phyloP scores from a whole-genome alignment of 2,113 vertebrate species.

The Brachypteracias leptosomus region DNA sequence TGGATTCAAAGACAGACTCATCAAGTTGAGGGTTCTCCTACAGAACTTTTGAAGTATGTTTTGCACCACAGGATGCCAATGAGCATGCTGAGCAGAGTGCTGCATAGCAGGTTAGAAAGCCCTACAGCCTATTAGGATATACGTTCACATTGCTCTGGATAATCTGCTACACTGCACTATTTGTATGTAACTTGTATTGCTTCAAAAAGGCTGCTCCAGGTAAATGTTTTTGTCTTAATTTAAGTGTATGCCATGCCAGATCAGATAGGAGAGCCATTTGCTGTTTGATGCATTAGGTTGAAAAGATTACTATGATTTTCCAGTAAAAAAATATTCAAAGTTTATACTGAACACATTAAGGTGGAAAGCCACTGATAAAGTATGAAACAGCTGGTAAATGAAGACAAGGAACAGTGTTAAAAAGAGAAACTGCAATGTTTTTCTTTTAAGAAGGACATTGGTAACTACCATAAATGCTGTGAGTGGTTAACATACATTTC shows the following conservation, averaged over 20 bases:
- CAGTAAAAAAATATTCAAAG: not conserved
- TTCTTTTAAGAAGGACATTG: not conserved
- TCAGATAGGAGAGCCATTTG: not conserved
- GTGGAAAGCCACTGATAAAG: not conserved
- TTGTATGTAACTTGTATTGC: not conserved
- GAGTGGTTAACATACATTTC: not conserved
- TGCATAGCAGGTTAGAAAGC: constrained; percentile 11
- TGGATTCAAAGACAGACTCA: not conserved
- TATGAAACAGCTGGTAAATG: constrained; percentile 54
- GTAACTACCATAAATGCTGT: not conserved
- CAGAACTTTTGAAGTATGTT: not conserved
- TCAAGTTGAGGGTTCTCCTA: not conserved
- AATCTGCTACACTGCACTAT: not conserved
- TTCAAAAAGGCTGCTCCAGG: not conserved
- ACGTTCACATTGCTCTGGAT: not conserved
- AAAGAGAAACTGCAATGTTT: constrained; percentile 34
- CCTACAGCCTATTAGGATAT: not conserved
- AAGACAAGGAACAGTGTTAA: constrained; percentile 12
- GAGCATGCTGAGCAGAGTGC: not conserved
- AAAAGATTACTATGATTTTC: not conserved
- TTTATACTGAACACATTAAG: not conserved
- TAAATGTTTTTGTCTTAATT: not conserved
- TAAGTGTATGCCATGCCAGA: not conserved
- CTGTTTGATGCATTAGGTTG: not conserved
- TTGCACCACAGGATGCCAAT: not conserved